Evolutionary conservation across 2,113 vertebrate genomes (phyloP), one percentile per base, ranked within the genome.

Genomic region (Myrmophylax atrothorax): DNA sequence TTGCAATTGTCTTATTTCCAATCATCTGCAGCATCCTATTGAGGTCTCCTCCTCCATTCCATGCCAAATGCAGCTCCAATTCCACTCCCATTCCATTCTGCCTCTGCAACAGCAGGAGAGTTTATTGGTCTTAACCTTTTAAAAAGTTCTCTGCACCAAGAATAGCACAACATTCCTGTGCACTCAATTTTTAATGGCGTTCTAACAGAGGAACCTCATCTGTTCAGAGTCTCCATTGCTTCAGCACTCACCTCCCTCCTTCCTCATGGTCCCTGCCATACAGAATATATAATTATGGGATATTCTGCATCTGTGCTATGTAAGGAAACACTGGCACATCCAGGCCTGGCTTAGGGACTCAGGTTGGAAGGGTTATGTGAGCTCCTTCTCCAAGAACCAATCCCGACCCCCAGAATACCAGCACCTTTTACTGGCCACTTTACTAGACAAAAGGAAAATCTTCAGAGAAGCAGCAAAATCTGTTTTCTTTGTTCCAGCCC

Each of bases 131-230:
- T 90, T 74, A 93, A 96, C 86, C 90, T 96, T 97, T 90, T 77
- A 4, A 96, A 84, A 96, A 96, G 83, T 97, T 97, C 59, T 76
- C 67, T 68, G 93, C 56, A 14, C 91, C 94, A 93, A 97, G 90
- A 97, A 97, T 89, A 96, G 96, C 92, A 92, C 72, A 80, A 23
- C 79, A 82, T 95, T 93, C 94, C 8, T 11, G 16, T 6, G 59
- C 86, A 60, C 72, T 97, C 86, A 75, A 83, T 96, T 98, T 98
- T 97, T 97, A 97, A 96, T 97, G 96, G 88, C 88, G 77, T 94
- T 95, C 75, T 15, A 93, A 44, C 28, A 90, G 53, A 85, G 84
- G 40, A 86, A 84, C 38, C 64, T 82, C 18, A 96, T 84, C 84
- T 96, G 89, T 94, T 95, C 73, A 74, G 53, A 59, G 88, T 56